Percentiles rank a stretch among this genome's conserved stretches.
Evolutionary conservation across 1,140 invertebrate species (phyloP).

Genomic region (Hirudo medicinalis): DNA sequence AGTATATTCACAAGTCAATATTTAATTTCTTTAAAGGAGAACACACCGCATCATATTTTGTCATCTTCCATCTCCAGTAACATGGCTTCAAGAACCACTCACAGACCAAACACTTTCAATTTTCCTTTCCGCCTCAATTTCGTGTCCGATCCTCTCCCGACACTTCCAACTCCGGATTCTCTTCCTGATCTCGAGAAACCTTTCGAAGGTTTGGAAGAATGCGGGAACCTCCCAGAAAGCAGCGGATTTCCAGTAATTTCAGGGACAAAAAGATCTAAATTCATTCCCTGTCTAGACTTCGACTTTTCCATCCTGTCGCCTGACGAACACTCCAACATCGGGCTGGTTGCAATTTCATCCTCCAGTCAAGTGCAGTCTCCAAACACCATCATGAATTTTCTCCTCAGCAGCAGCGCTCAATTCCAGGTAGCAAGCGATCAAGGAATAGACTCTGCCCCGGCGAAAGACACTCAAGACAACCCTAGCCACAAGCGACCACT

Average conservation of each 20-base stretch:
- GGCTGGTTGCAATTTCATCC: neutral
- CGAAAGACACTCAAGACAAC: neutral
- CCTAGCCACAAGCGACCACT: neutral
- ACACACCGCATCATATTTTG: too few relatives aligned
- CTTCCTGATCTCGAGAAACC: slow-evolving; percentile 1
- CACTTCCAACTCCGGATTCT: slow-evolving; percentile 1
- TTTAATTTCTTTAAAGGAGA: too few relatives aligned
- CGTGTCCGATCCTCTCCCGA: neutral
- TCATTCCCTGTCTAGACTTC: neutral
- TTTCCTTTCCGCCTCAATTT: slow-evolving; percentile 7
- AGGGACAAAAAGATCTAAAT: neutral
- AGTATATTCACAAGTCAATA: too few relatives aligned
- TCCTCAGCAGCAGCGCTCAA: neutral
- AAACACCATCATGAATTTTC: slow-evolving; percentile 4
- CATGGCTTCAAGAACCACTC: slow-evolving; percentile 7
- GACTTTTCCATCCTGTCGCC: neutral
- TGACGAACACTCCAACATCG: neutral
- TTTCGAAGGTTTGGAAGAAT: neutral
- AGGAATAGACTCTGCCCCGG: neutral
- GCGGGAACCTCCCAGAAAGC: neutral
- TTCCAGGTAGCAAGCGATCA: slow-evolving; percentile 8
- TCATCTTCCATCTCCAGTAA: neutral
- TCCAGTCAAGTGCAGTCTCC: neutral
- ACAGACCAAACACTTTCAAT: slow-evolving; percentile 12
- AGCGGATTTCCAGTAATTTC: neutral